Evolutionary conservation across 1,140 invertebrate species (phyloP), one percentile per base, ranked within the genome.

Genomic region (Ditylenchus dipsaci): DNA sequence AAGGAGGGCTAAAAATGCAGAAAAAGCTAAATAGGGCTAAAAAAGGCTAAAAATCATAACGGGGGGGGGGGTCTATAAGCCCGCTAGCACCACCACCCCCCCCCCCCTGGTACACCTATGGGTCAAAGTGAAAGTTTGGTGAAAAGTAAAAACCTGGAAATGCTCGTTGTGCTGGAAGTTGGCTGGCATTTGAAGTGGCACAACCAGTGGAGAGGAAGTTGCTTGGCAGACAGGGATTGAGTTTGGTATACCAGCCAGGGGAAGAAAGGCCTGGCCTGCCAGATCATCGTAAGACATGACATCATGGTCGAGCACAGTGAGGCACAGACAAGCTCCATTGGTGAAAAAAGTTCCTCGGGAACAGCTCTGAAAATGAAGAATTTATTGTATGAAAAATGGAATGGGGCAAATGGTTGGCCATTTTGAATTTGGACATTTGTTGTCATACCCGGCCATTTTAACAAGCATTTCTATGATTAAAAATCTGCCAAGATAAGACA

Each of bases 301-400:
- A 26, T 74, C 72, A n/a, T 74, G 72, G 30, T 74, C 72, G 7
- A 74, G 38, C 17, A 74, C 66, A 13, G 74, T 76, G 7, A 74
- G 13, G 58, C 65, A 68, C 26, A 74, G 56, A 23, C 53, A 76
- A 21, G 29, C 64, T 0, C 72, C 72, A 53, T 74, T 76, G 9
- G 47, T 63, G 42, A 76, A 73, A 33, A 73, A 73, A 56, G 47
- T 33, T 73, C 73, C 23, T 75, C 73, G 15, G 73, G 71, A 13
- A 73, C 43, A 0, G 73, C 26, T 27, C 75, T 72, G 8, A n/a
- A 43, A 71, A 73, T 0, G n/a, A n/a, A n/a, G n/a, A n/a, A n/a
- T n/a, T n/a, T n/a, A n/a, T n/a, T n/a, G n/a, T n/a, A n/a, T n/a
- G n/a, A n/a, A n/a, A n/a, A n/a, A n/a, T n/a, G n/a, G n/a, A n/a